Evolutionary conservation across 1,140 invertebrate species (phyloP), one percentile per base, ranked within the genome.

Genomic region (Tenebrio molitor): DNA sequence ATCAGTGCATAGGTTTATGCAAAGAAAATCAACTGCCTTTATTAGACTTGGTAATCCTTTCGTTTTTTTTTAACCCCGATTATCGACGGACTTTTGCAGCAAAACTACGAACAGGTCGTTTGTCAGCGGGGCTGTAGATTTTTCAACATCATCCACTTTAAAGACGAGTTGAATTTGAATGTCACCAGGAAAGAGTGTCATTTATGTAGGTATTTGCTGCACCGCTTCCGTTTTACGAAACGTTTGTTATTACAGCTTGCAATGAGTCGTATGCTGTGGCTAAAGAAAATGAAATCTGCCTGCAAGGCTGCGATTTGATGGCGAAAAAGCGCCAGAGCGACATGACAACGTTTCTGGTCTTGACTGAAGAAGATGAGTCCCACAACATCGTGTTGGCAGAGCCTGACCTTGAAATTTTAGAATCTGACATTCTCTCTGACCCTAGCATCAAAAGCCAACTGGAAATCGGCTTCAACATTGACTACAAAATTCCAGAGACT

Each of bases 401-500:
- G 41, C 75, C 77, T 6, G 79, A 79, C n/a, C 6, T 77, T 17
- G 79, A 80, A 53, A 69, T 77, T n/a, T 7, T 77, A 4, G 78
- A 79, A 46, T 64, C 69, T 14, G 77, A 77, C 23, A 34, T 77
- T 21, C 42, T 79, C 1, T 76, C 76, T 0, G 78, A 80, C 65
- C 78, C 77, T 1, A 73, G 74, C 6, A 74, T 79, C 25, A 75
- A 72, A 25, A 75, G 64, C 10, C 77, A 78, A 44, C 33, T 80
- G 7, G 74, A 80, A 44, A 71, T 76, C 7, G 79, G 78, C 10
- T 76, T 74, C 33, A 76, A 73, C 15, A 46, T 76, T 21, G 76
- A 79, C 41, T 80, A 80, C 36, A 80, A 79, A 73, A 79, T 80
- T 44, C 79, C 79, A 5, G 79, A 78, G 70, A 74, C 78, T 8